Evolutionary conservation across 37 sponge, comb jelly and placozoan genomes (phyloP).

Genomic region (Aphrocallistes beatrix): DNA sequence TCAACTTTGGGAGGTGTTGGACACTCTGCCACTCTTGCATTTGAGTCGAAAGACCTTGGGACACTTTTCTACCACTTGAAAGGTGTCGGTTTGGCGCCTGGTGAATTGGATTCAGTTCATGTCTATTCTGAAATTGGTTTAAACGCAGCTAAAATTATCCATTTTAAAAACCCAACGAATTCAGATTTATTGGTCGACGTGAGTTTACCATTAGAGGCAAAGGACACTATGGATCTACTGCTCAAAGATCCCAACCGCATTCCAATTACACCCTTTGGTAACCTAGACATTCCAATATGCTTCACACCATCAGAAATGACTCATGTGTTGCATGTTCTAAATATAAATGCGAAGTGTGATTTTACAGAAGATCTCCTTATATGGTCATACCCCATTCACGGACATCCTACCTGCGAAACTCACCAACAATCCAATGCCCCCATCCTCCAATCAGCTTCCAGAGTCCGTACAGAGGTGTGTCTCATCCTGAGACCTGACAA

Average conservation of each 20-base stretch:
- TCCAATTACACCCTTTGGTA: neutral
- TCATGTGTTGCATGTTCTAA: neutral
- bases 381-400: neutral
- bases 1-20: neutral
- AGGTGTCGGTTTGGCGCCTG: neutral
- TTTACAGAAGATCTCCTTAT: neutral
- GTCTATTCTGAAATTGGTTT: neutral
- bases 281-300: conserved; percentile 12
- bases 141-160: neutral
- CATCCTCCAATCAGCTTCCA: neutral
- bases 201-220: neutral
- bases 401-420: neutral
- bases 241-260: neutral
- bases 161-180: neutral
- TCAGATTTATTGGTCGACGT: neutral
- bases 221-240: neutral
- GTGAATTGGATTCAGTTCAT: neutral
- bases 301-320: neutral
- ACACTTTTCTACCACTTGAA: neutral
- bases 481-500: neutral
- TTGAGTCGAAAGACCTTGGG: neutral
- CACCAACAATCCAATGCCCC: neutral
- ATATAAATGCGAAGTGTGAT: neutral
- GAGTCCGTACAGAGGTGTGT: neutral
- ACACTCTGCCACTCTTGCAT: neutral